Evolutionary conservation across 2,797 vertebrate genomes (phyloP), one percentile per base, ranked within the genome.

Genomic region (Apogon talboti): DNA sequence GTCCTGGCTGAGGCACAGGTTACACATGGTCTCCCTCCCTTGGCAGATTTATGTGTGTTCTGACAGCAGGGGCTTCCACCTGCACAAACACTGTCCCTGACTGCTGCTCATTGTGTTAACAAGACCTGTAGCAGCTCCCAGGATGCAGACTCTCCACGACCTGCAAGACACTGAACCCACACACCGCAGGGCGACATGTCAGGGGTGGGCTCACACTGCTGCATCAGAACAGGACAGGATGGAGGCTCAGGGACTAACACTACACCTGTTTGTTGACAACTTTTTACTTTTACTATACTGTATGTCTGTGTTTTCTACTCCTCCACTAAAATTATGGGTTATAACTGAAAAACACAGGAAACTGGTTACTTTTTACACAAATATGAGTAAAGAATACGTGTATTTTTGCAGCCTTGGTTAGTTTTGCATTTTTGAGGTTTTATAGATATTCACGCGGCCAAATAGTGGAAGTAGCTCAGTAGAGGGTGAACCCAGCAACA

Each of bases 51-150:
- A 96, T 93, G 93, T 91, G 93, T 92, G 90, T 90, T 90, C 89
- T 93, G 89, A 92, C 92, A 93, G 91, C 89, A 91, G 90, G 93
- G 91, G 85, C 88, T 87, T 87, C 93, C 95, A 96, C 94, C 95
- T 97, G 95, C 93, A 93, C 94, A 97, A 96, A 97, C 93, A 96
- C 91, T 92, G 90, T 92, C 86, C 84, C 92, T 90, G 89, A 90
- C 93, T 83, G 87, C 85, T 92, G 92, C 92, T 93, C 95, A 94
- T 95, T 95, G 92, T 94, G 94, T 87, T 94, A 95, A 96, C 93
- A 93, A 95, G 93, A 84, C 87, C 89, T 90, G 93, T 91, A 77
- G 91, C 91, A 92, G 90, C 74, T 87, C 86, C 65, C 79, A 80
- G 91, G 67, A 69, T 55, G 13, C 59, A 60, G 47, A 56, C 61